Evolutionary conservation across 2,797 vertebrate genomes (phyloP).

Genomic region (Enteromius argenteus): DNA sequence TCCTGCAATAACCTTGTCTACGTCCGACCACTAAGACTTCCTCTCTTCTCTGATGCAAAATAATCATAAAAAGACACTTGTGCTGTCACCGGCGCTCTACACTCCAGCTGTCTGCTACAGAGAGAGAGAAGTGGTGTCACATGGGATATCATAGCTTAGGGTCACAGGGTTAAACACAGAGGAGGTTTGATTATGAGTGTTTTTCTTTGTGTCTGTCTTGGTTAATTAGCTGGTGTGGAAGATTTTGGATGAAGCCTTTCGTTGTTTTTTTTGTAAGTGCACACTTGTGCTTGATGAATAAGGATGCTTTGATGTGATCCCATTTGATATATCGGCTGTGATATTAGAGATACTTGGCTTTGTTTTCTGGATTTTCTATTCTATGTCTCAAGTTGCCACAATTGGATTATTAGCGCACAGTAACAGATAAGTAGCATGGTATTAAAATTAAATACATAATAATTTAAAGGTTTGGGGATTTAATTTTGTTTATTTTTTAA

Average conservation of each 20-base stretch:
- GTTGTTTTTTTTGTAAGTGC: slow-evolving; percentile 7
- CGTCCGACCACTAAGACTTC: slow-evolving; percentile 26
- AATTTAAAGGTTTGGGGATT: background rate
- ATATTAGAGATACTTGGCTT: slow-evolving; percentile 24
- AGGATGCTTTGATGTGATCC: slow-evolving; percentile 12
- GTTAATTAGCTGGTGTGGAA: slow-evolving; percentile 35
- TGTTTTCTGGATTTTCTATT: background rate
- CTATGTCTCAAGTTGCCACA: background rate
- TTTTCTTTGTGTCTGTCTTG: slow-evolving; percentile 24
- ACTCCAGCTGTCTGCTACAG: slow-evolving; percentile 12
- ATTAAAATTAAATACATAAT: background rate
- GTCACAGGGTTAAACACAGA: slow-evolving; percentile 26
- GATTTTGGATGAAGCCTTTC: slow-evolving; percentile 22
- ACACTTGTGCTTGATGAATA: slow-evolving; percentile 15
- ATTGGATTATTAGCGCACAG: background rate
- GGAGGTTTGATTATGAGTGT: slow-evolving; percentile 15
- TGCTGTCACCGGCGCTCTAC: slow-evolving; percentile 6
- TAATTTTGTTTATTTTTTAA: too few relatives aligned
- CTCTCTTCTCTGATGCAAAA: slow-evolving; percentile 21
- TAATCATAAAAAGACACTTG: slow-evolving; percentile 43
- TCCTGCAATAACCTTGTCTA: slow-evolving; percentile 53
- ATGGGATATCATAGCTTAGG: slow-evolving; percentile 9
- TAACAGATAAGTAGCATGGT: background rate
- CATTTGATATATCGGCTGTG: slow-evolving; percentile 1
- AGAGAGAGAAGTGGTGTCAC: slow-evolving; percentile 26